Conservation (phyloP, 2,113 vertebrate species). For the Dromiciops gliroides region DNA sequence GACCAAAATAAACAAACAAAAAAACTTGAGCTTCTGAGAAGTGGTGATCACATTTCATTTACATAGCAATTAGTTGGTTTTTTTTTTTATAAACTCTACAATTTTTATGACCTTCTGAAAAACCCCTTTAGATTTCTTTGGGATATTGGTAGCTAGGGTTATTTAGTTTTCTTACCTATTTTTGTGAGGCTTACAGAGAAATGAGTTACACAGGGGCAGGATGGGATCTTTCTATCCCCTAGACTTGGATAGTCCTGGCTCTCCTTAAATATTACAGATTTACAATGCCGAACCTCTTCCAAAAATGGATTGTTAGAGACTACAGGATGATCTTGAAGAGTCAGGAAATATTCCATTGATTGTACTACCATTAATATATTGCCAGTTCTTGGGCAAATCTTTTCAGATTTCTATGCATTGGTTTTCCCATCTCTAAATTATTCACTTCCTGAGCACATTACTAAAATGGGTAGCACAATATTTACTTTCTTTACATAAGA, state of each 20-base stretch:
- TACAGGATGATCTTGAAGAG: slow-evolving; percentile 8
- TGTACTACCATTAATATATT: neutral
- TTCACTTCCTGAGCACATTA: neutral
- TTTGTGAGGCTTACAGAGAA: neutral
- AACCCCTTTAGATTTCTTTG: neutral
- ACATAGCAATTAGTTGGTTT: neutral
- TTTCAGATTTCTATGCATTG: neutral
- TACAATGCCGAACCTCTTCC: slow-evolving; percentile 24
- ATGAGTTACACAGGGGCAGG: neutral
- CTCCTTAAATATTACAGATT: slow-evolving; percentile 15
- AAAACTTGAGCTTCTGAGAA: neutral
- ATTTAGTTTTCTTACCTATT: too few relatives aligned
- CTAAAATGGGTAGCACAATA: slow-evolving; percentile 10
- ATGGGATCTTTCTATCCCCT: slow-evolving; percentile 3
- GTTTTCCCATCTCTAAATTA: neutral
- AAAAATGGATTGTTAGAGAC: neutral
- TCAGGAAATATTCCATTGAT: slow-evolving; percentile 11
- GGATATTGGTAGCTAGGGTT: neutral
- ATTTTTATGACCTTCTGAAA: neutral
- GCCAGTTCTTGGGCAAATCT: neutral
- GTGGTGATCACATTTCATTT: neutral
- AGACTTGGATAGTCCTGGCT: neutral
- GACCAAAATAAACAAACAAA: neutral
- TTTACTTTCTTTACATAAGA: neutral
- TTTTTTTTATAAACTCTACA: neutral